Percentiles rank a stretch among this genome's conserved stretches.
These are phyloP conservation scores for Recurvirostra avosetta DNA, from an alignment of 2,113 vertebrate species.

Conservation along the genomic window DNA sequence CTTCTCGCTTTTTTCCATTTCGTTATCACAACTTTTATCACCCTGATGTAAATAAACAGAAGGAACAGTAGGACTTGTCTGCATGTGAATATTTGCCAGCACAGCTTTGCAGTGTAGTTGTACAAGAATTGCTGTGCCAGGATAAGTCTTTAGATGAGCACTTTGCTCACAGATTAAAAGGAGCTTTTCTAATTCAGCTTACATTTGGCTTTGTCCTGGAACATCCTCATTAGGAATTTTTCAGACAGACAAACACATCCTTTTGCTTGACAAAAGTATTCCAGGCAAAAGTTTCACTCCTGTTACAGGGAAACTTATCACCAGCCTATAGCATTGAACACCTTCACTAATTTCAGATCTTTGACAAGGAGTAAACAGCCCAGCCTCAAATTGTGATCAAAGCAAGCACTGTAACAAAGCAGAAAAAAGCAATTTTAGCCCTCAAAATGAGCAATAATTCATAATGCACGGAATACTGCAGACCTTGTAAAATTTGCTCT, in stretches of 20 bases:
- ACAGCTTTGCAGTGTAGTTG: neutral
- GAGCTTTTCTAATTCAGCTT: neutral
- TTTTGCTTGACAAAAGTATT: neutral
- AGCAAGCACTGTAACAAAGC: neutral
- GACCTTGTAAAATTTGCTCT: neutral
- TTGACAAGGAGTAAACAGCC: neutral
- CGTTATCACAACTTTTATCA: neutral
- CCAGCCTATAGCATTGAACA: neutral
- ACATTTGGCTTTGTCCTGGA: neutral
- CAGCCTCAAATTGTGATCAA: neutral
- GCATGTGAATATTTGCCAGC: neutral
- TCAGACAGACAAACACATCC: neutral
- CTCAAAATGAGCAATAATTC: neutral
- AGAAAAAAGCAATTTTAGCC: neutral
- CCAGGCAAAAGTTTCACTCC: neutral
- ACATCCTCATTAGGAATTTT: neutral
- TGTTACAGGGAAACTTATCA: neutral
- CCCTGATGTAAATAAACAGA: neutral
- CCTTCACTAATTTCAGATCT: neutral
- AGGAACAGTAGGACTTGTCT: neutral
- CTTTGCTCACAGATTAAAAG: neutral
- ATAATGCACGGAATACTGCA: neutral
- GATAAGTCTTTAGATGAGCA: neutral
- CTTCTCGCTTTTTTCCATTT: neutral
- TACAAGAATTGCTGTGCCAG: neutral